Base-by-base conservation (phyloP, 2,888 invertebrate species). In the Ophion costatus region DNA sequence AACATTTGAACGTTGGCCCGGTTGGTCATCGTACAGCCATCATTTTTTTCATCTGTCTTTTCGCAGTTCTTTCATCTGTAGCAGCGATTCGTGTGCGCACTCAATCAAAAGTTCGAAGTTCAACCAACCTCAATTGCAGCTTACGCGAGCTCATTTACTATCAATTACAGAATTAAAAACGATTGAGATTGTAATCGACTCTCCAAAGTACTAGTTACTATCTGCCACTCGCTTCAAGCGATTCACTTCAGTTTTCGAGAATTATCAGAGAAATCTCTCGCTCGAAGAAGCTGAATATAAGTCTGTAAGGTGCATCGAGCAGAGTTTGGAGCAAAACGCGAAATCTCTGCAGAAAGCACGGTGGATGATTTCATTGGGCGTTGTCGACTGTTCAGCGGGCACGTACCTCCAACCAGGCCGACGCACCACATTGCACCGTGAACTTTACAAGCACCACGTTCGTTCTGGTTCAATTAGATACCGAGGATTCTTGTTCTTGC, bases 391-490 rank as follows among this genome's bases (percentile, higher is more conserved):
- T 20, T 80, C 80, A 20, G 77, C n/a, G 59, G 77, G 74, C 74
- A 74, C 74, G 74, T 74, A 74, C 66, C 20, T n/a, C 9, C 10
- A 45, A 45, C 24, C 61, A 38, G 73, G 29, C 42, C 45, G 45
- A 29, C 74, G 56, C 70, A 42, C 82, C 80, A 77, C 82, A 82
- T 82, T 85, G 73, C 73, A 64, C 71, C 80, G 69, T 51, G 71
- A 82, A 85, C 85, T 85, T 85, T 85, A 82, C 76, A 85, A 80
- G 82, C 82, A 38, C 82, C 67, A 73, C 80, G 77, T 77, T 85
- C 82, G 77, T 82, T 84, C 81, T 79, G 71, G 84, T 84, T 84
- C 84, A 84, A 85, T 85, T 85, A 80, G 77, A 77, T 77, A 80
- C 80, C 80, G 57, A 82, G 77, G 61, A 67, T 82, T 85, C 82